phyloP scores from a whole-genome alignment of 2,797 vertebrate genomes.

The Ispidina picta region DNA sequence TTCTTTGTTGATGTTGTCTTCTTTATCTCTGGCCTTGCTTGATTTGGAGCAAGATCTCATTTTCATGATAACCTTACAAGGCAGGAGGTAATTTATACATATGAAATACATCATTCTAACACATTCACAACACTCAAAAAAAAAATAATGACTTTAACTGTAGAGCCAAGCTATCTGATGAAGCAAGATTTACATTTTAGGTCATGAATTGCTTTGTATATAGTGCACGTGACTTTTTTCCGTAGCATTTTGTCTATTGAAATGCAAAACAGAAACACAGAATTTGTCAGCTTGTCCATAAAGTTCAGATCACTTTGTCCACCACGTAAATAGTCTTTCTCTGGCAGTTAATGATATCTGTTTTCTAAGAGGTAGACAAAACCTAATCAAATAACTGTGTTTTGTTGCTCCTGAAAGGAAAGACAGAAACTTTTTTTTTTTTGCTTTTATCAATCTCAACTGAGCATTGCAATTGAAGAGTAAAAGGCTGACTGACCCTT shows the following conservation, averaged over 20 bases:
- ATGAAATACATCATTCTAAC: conserved; percentile 31
- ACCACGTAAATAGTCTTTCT: not conserved
- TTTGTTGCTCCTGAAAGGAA: not conserved
- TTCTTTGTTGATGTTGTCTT: conserved; percentile 25
- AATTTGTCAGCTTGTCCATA: not conserved
- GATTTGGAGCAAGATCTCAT: conserved; percentile 35
- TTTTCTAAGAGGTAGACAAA: not conserved
- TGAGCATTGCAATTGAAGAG: not conserved
- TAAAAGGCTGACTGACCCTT: not conserved
- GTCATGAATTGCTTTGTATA: conserved; percentile 7
- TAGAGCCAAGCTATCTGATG: conserved; percentile 25
- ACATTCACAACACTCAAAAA: conserved; percentile 9
- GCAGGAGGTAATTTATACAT: conserved; percentile 48
- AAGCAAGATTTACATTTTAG: conserved; percentile 23
- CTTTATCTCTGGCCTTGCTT: conserved; percentile 46
- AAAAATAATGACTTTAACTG: conserved; percentile 22
- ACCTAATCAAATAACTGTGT: not conserved
- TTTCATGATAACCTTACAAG: conserved; percentile 41
- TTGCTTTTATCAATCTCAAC: not conserved
- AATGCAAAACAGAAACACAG: not conserved
- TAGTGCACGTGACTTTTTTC: not conserved
- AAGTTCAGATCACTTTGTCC: not conserved
- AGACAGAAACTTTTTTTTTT: not conserved
- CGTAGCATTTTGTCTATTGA: not conserved
- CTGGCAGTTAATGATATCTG: not conserved